Conservation (phyloP, 2,797 vertebrate species). For the Discoglossus pictus region DNA sequence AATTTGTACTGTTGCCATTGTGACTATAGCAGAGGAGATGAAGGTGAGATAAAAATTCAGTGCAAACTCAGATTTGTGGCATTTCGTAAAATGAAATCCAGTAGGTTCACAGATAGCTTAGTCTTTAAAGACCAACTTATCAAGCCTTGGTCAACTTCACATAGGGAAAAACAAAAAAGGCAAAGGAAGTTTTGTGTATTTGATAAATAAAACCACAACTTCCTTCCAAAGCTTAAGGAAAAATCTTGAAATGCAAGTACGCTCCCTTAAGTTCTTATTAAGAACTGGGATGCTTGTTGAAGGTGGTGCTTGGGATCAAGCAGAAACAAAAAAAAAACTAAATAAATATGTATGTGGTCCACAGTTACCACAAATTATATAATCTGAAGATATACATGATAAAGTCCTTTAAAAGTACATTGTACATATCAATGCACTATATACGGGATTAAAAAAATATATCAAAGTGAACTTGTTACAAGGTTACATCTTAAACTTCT, state of each 20-base stretch:
- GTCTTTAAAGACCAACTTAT: slow-evolving; percentile 56
- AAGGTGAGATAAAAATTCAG: slow-evolving; percentile 77
- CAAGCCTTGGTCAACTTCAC: slow-evolving; percentile 61
- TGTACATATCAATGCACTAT: slow-evolving; percentile 3
- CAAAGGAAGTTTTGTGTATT: not conserved
- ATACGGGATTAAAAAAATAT: slow-evolving; percentile 15
- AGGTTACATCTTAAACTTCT: too few relatives aligned
- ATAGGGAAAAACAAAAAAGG: slow-evolving; percentile 29
- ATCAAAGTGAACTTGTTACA: slow-evolving; percentile 24
- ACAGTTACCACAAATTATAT: slow-evolving; percentile 15
- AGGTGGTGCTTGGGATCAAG: slow-evolving; percentile 19
- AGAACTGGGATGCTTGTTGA: slow-evolving; percentile 24
- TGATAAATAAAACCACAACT: slow-evolving; percentile 7
- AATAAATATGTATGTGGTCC: slow-evolving; percentile 32
- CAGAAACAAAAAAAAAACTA: slow-evolving; percentile 11
- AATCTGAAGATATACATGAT: slow-evolving; percentile 14
- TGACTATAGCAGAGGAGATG: slow-evolving; percentile 81
- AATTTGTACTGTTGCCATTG: slow-evolving; percentile 78
- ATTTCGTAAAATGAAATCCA: slow-evolving; percentile 69
- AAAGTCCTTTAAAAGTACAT: slow-evolving; percentile 8
- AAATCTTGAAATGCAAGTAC: slow-evolving; percentile 2
- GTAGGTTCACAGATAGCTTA: slow-evolving; percentile 68
- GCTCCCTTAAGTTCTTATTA: slow-evolving; percentile 25
- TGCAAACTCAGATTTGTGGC: slow-evolving; percentile 84
- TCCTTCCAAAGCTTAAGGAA: slow-evolving; percentile 17